phyloP scores from a whole-genome alignment of 2,797 vertebrate genomes.

The Pseudochirops cupreus region DNA sequence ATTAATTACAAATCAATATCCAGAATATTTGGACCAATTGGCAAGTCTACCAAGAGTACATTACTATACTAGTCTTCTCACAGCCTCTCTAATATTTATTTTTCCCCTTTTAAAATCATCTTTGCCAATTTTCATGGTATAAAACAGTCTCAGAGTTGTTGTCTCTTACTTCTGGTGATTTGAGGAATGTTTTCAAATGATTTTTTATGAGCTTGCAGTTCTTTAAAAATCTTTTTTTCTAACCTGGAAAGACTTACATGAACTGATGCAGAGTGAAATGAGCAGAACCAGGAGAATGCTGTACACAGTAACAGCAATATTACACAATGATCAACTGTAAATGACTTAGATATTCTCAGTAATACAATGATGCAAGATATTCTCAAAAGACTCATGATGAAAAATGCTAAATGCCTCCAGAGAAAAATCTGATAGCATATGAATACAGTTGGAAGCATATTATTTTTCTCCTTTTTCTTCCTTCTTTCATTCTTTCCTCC shows the following conservation, averaged over 20 bases:
- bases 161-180: neutral
- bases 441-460: neutral
- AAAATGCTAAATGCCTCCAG: neutral
- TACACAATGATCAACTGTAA: neutral
- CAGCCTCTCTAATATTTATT: neutral
- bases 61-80: neutral
- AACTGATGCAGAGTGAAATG: neutral
- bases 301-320: neutral
- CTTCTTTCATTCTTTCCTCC: too few species aligned
- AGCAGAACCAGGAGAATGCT: neutral
- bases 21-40: neutral
- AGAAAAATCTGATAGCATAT: neutral
- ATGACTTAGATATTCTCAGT: neutral
- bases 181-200: neutral
- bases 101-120: neutral
- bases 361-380: neutral
- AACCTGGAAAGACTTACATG: neutral
- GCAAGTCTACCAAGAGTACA: neutral
- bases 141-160: neutral
- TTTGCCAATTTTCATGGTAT: neutral
- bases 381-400: neutral
- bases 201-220: neutral
- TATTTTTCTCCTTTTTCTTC: neutral
- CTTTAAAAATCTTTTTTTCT: neutral
- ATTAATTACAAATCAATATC: neutral